Evolutionary conservation across 2,113 vertebrate genomes (phyloP).

Genomic region (Barnardius zonarius): DNA sequence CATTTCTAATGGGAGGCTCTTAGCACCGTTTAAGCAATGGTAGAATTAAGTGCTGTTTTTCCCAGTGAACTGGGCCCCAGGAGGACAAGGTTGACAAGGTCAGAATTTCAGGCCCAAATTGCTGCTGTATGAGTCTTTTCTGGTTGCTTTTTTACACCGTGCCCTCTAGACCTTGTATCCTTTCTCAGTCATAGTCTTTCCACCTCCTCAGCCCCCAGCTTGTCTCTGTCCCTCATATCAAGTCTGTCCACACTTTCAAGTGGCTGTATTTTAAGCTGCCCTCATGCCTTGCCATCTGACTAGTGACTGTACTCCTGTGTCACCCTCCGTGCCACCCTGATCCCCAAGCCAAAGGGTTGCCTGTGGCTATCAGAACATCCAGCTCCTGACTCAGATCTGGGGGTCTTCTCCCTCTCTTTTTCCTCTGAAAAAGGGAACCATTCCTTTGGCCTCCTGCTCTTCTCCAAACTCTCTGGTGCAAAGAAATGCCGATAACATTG

Average conservation of each 20-base stretch:
- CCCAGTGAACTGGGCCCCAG: background rate
- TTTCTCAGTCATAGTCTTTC: background rate
- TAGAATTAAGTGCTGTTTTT: conserved; percentile 56
- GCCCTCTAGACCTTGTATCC: background rate
- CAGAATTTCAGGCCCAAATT: background rate
- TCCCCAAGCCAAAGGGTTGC: background rate
- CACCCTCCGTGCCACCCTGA: background rate
- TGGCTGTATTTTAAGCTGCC: background rate
- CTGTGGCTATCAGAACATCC: background rate
- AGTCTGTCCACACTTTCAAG: background rate
- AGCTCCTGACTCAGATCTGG: background rate
- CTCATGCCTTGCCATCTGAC: background rate
- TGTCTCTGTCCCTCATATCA: background rate
- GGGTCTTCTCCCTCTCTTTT: background rate
- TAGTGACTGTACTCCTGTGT: background rate
- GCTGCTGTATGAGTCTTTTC: background rate
- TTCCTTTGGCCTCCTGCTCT: background rate
- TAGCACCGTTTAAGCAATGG: conserved; percentile 58
- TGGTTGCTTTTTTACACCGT: background rate
- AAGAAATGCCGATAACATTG: background rate
- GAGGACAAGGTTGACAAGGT: background rate
- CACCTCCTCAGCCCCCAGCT: background rate
- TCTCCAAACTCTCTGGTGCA: background rate
- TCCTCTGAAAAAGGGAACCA: background rate
- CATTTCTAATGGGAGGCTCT: conserved; percentile 63